Percentiles rank a stretch among this genome's conserved stretches.
Evolutionary conservation across 2,888 invertebrate species (phyloP).

Genomic region (Hoplodrina ambigua): DNA sequence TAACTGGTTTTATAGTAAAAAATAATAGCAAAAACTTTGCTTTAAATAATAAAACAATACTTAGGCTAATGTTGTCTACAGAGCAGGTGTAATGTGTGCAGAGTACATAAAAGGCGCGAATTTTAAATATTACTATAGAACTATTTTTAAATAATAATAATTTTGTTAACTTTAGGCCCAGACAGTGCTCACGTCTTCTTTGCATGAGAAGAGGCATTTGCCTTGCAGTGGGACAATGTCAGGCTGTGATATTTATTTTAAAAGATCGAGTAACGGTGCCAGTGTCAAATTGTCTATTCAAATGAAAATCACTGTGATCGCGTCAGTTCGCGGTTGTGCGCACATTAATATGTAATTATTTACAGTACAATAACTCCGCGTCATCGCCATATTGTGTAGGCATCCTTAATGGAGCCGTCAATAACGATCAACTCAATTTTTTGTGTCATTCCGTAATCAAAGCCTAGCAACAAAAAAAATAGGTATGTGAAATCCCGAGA

Average conservation of each 20-base stretch:
- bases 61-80: no score
- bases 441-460: slow-evolving; percentile 57
- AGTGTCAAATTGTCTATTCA: slow-evolving; percentile 76
- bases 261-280: slow-evolving; percentile 78
- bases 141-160: slow-evolving; percentile 8
- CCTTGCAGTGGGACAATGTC: not conserved
- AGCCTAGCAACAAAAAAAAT: slow-evolving; percentile 50
- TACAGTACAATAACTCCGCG: slow-evolving; percentile 76
- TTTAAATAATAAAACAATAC: no score
- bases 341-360: slow-evolving; percentile 76
- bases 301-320: slow-evolving; percentile 74
- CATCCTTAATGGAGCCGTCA: slow-evolving; percentile 70
- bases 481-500: slow-evolving; percentile 31
- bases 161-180: not conserved
- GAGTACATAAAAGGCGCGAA: no score
- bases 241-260: slow-evolving; percentile 6
- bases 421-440: slow-evolving; percentile 63
- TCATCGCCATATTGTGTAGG: slow-evolving; percentile 68
- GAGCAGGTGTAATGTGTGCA: no score
- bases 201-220: no score
- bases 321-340: slow-evolving; percentile 75
- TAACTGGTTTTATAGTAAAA: no score
- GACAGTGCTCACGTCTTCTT: no score
- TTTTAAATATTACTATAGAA: not conserved
- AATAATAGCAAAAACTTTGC: no score